Base-by-base conservation (phyloP, 2,888 invertebrate species). In the Galerucella calmariensis region DNA sequence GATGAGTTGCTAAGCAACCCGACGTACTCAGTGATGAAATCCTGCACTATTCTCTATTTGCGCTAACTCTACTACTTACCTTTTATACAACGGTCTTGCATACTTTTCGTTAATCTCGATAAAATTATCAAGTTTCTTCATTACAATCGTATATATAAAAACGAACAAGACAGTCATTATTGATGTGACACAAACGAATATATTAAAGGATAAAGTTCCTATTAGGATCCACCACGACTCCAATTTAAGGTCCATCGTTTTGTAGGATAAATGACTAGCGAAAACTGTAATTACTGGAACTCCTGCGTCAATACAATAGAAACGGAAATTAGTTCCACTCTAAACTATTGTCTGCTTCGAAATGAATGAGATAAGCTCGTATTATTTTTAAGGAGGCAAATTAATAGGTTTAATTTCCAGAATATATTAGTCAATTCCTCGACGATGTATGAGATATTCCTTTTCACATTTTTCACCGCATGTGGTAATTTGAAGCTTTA, bases 101-200 rank as follows among this genome's bases (percentile, higher is more conserved):
- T 91, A 89, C 82, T 92, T 92, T 24, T 92, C 91, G 80, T 91
- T 89, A 79, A 91, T 91, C 75, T 89, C 89, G 74, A 90, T 89
- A 78, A 92, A 87, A 81, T 90, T 89, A 78, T 90, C 87, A 79
- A 93, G 86, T 75, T 92, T 89, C 79, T 90, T 89, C 75, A 92
- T 90, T 41, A 94, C 92, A 81, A 92, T 92, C 80, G 91, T 88
- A 78, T 93, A 92, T 70, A 95, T 89, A 69, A 93, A 90, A 61
- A 92, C 87, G 83, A 94, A 94, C 66, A 95, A 90, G 51, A 91
- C 85, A 56, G 92, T 89, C 82, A 95, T 91, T 74, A 94, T 89
- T 46, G 90, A 90, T 79, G 92, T 91, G 73, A 94, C 94, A 68
- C 90, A 91, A 44, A 91, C 89, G 84, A 92, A 93, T 80, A 93